These are phyloP conservation scores for Pelagia noctiluca DNA, from an alignment of 30 jellyfish, hydroid and myxozoan species.

Conservation along the genomic window DNA sequence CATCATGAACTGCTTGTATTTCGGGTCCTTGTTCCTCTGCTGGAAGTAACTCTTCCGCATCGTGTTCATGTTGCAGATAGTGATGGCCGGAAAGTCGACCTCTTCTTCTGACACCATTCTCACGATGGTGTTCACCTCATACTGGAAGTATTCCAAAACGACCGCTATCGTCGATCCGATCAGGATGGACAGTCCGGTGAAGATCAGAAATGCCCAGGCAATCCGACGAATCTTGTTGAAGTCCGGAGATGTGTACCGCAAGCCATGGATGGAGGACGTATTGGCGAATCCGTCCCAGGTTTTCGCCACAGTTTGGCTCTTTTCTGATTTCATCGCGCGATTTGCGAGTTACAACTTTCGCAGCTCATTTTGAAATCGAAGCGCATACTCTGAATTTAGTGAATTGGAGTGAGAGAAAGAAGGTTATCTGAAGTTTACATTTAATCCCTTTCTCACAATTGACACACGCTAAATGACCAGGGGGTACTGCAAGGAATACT, in stretches of 20 bases:
- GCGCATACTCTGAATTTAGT: no score
- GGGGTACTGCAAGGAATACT: no score
- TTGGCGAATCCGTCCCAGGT: slow-evolving; percentile 72
- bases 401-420: no score
- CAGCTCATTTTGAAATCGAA: no score
- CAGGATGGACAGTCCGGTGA: slow-evolving; percentile 40
- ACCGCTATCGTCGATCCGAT: slow-evolving; percentile 31
- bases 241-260: slow-evolving; percentile 62
- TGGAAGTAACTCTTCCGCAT: slow-evolving; percentile 52
- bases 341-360: no score
- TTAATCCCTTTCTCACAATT: no score
- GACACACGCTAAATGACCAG: no score
- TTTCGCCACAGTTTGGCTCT: slow-evolving; percentile 19
- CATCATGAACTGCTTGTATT: slow-evolving; percentile 32
- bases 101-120: slow-evolving; percentile 61
- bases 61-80: slow-evolving; percentile 73
- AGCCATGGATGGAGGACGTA: slow-evolving; percentile 68
- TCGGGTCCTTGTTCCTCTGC: slow-evolving; percentile 24
- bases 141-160: slow-evolving; percentile 54
- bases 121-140: slow-evolving; percentile 71
- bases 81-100: slow-evolving; percentile 72
- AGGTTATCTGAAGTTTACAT: no score
- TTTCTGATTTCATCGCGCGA: not conserved
- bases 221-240: slow-evolving; percentile 65
- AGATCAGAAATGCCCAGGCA: slow-evolving; percentile 52